Evolutionary conservation across 2,113 vertebrate species (phyloP).

Genomic region (Toxotes chatareus): DNA sequence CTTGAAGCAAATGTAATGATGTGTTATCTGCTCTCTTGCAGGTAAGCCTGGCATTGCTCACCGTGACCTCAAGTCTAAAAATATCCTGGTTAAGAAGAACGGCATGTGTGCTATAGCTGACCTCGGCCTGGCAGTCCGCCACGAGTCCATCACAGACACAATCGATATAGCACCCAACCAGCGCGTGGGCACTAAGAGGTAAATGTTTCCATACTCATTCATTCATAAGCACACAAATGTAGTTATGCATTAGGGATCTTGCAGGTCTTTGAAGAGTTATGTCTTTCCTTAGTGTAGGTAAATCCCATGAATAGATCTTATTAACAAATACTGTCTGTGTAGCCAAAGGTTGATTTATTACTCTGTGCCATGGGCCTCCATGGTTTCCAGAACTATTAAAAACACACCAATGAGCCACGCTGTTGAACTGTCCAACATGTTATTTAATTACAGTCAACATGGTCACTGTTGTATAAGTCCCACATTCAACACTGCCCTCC

Average conservation of each 20-base stretch:
- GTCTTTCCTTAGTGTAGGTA: background rate
- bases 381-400: background rate
- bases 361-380: background rate
- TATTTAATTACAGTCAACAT: background rate
- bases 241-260: background rate
- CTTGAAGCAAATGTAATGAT: background rate
- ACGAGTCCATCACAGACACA: constrained; percentile 95
- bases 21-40: constrained; percentile 61
- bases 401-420: background rate
- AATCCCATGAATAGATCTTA: background rate
- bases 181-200: constrained; percentile 98
- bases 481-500: background rate
- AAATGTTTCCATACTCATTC: constrained; percentile 18
- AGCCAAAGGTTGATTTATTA: background rate
- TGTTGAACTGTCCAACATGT: background rate
- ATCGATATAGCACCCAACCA: constrained; percentile 98
- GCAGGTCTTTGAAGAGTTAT: background rate
- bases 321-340: background rate
- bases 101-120: constrained; percentile 97
- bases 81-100: constrained; percentile 98
- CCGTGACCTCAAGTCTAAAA: constrained; percentile 98
- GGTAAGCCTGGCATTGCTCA: constrained; percentile 99
- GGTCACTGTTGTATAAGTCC: background rate
- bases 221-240: background rate
- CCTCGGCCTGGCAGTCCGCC: constrained; percentile 95